Evolutionary conservation across 2,113 vertebrate genomes (phyloP).

Genomic region (Syrmaticus mikado): DNA sequence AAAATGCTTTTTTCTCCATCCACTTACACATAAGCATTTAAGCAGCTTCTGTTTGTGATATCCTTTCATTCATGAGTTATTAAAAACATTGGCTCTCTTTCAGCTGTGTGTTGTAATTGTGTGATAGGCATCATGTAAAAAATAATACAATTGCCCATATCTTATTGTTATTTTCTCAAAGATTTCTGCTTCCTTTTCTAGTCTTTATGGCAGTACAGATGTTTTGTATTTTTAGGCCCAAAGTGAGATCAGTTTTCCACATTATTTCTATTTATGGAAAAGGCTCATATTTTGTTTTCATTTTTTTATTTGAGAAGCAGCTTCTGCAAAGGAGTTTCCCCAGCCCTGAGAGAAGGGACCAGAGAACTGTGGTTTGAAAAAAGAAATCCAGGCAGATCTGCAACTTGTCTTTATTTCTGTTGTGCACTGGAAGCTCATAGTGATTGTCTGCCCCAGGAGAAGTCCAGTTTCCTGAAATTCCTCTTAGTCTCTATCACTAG

Average conservation of each 20-base stretch:
- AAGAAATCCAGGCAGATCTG: neutral
- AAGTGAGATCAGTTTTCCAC: neutral
- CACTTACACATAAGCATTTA: neutral
- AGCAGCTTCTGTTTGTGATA: neutral
- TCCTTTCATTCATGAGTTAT: neutral
- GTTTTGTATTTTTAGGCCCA: neutral
- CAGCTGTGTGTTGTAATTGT: neutral
- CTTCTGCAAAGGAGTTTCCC: neutral
- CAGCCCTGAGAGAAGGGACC: neutral
- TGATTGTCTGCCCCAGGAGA: neutral
- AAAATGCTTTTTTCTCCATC: neutral
- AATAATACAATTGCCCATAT: neutral
- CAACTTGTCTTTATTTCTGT: neutral
- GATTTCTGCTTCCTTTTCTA: neutral
- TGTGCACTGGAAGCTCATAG: neutral
- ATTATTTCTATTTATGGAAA: slow-evolving; percentile 17
- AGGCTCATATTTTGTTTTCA: neutral
- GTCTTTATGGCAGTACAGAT: neutral
- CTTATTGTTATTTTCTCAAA: neutral
- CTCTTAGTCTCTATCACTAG: fast-evolving
- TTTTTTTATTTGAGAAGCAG: neutral
- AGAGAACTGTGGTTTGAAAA: neutral
- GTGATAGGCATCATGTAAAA: neutral
- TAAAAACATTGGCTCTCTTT: neutral
- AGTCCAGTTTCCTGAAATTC: neutral